Evolutionary conservation across 2,797 vertebrate genomes (phyloP).

Genomic region (Limosa lapponica): DNA sequence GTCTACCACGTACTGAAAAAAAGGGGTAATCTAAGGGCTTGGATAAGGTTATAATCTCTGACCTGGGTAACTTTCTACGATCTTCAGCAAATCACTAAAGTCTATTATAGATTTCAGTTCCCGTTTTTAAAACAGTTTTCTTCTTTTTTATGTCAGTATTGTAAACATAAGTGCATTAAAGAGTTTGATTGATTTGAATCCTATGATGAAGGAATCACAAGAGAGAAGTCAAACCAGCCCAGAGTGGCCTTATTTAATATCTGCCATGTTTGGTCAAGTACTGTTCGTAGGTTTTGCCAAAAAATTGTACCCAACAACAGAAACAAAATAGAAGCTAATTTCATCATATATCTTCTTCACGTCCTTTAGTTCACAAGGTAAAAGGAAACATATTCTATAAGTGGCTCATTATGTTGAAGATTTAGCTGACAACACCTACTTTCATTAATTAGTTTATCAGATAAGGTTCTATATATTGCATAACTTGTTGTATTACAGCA

Average conservation of each 20-base stretch:
- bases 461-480: background rate
- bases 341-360: background rate
- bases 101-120: background rate
- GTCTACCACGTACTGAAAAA: background rate
- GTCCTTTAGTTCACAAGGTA: background rate
- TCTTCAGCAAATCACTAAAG: background rate
- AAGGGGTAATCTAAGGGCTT: background rate
- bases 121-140: background rate
- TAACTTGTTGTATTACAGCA: background rate
- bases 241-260: background rate
- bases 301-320: background rate
- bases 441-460: background rate
- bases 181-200: background rate
- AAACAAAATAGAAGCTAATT: background rate
- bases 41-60: background rate
- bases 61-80: background rate
- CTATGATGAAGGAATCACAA: background rate
- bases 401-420: background rate
- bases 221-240: background rate
- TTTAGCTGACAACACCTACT: background rate
- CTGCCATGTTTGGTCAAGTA: background rate
- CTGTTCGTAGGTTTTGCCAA: background rate
- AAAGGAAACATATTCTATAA: background rate
- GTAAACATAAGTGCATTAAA: background rate
- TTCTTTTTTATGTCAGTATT: background rate